Evolutionary conservation across 2,888 invertebrate genomes (phyloP).

Genomic region (Thera obeliscata): DNA sequence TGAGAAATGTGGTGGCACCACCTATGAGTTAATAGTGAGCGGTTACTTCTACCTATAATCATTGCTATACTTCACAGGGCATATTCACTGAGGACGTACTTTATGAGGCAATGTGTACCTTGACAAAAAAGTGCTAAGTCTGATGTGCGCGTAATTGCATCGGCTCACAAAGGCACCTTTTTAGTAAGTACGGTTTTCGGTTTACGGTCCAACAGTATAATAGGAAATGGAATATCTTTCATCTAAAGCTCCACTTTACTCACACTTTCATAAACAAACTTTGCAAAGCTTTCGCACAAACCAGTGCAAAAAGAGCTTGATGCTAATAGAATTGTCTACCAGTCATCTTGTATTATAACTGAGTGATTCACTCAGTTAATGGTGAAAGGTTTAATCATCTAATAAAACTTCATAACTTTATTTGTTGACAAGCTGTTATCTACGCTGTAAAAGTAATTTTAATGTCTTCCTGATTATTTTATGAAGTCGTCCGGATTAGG

Average conservation of each 20-base stretch:
- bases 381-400: conserved; percentile 4
- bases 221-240: no score
- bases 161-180: no score
- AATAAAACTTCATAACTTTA: conserved; percentile 27
- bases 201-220: no score
- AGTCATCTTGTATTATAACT: background rate
- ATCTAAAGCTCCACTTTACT: background rate
- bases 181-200: background rate
- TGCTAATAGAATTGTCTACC: background rate
- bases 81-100: no score
- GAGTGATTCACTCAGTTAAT: background rate
- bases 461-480: conserved; percentile 34
- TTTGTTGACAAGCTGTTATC: conserved; percentile 34
- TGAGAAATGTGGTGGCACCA: no score
- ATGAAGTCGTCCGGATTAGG: conserved; percentile 31
- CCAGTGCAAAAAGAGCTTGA: background rate
- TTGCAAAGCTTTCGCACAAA: no score
- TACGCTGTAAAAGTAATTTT: conserved; percentile 30
- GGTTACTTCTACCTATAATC: no score
- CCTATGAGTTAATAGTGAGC: no score
- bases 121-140: no score
- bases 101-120: no score
- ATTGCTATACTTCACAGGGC: no score
- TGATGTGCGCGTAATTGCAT: no score
- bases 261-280: background rate